Conservation (phyloP, 2,113 vertebrate species). For the Erythrolamprus reginae region DNA sequence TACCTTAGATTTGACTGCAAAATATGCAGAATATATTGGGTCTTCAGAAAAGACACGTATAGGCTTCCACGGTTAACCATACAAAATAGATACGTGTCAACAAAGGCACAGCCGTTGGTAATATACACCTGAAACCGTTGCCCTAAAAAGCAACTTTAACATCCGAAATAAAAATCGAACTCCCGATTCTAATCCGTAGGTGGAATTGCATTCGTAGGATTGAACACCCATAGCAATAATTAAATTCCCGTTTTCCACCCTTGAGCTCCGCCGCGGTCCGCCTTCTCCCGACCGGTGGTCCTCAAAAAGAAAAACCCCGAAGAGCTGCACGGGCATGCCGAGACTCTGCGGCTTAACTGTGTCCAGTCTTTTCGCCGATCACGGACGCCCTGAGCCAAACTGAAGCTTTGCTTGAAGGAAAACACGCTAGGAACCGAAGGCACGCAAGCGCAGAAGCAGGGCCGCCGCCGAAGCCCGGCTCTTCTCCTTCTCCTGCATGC, state of each 20-base stretch:
- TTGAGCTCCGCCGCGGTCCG: background rate
- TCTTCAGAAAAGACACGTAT: background rate
- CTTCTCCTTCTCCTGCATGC: too few relatives aligned
- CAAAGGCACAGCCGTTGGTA: background rate
- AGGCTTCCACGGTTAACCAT: background rate
- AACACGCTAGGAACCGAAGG: background rate
- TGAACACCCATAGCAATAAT: background rate
- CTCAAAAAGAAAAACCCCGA: background rate
- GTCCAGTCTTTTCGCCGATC: background rate
- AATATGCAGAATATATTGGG: background rate
- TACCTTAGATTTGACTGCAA: background rate
- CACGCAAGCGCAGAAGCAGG: background rate
- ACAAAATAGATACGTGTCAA: background rate
- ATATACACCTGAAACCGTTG: background rate
- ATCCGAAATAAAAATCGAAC: background rate
- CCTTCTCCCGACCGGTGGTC: background rate
- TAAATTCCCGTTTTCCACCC: background rate
- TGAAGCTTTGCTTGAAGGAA: background rate
- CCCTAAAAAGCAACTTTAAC: background rate
- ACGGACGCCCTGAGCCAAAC: background rate
- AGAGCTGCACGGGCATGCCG: background rate
- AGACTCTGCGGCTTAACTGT: background rate
- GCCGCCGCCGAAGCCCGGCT: background rate
- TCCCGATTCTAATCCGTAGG: background rate
- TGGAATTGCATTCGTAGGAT: background rate